A percentile compares a stretch with the other conserved stretches of the same genome.
These are phyloP conservation scores for Galerucella pusilla DNA, from an alignment of 2,888 invertebrate species.

Conservation along the genomic window DNA sequence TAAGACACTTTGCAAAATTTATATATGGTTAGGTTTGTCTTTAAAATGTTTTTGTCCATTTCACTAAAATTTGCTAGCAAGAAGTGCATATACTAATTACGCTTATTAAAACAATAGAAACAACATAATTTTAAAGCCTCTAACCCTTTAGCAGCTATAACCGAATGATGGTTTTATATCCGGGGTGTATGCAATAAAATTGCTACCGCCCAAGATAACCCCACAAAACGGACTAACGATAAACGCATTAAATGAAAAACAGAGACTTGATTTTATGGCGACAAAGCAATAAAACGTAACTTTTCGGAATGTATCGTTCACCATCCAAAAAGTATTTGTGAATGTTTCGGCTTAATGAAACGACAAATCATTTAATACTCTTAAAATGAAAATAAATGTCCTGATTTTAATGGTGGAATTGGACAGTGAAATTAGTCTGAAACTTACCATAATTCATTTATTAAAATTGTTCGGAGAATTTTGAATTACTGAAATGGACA, in stretches of 20 bases:
- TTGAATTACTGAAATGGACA: not conserved
- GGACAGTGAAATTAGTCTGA: not conserved
- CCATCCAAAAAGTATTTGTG: conserved; percentile 7
- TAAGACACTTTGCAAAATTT: no score
- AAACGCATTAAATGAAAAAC: conserved; percentile 26
- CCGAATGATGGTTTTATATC: not conserved
- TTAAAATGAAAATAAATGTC: not conserved
- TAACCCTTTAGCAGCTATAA: no score
- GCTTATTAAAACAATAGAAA: no score
- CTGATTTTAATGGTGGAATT: not conserved
- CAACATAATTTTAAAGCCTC: no score
- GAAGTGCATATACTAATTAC: no score
- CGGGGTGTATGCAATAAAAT: not conserved
- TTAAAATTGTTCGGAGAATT: no score
- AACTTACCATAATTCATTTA: not conserved
- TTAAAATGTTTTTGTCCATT: no score
- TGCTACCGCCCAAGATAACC: conserved; percentile 5
- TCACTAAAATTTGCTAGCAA: no score
- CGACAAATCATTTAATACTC: conserved; percentile 6
- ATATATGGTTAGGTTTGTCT: no score
- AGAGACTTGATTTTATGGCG: conserved; percentile 25
- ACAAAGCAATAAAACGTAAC: conserved; percentile 22
- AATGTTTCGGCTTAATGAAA: conserved; percentile 21
- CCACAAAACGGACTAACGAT: conserved; percentile 21
- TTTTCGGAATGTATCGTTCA: conserved; percentile 3